These are phyloP conservation scores for Rhorus exstirpatorius DNA, from an alignment of 2,888 invertebrate species.

Conservation along the genomic window DNA sequence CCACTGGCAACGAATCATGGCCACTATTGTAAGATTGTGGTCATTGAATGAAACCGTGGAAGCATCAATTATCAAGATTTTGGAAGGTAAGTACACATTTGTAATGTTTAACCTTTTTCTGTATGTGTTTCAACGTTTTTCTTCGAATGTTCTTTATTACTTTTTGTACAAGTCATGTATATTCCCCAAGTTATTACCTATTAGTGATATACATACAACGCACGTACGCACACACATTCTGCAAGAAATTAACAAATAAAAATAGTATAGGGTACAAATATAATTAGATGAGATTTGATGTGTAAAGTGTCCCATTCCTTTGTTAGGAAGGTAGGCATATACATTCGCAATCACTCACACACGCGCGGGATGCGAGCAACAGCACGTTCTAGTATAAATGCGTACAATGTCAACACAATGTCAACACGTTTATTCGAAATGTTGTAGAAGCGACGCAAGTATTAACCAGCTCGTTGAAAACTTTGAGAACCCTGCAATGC, in stretches of 20 bases:
- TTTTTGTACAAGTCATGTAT: not conserved
- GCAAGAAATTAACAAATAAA: no score
- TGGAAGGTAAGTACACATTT: conserved; percentile 9
- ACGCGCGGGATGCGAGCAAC: no score
- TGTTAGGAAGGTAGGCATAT: conserved; percentile 5
- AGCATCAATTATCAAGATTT: not conserved
- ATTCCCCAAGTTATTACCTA: not conserved
- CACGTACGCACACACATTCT: no score
- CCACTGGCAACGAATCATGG: conserved; percentile 1
- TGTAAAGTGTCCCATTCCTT: conserved; percentile 1
- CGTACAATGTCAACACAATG: no score
- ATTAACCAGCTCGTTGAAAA: conserved; percentile 13
- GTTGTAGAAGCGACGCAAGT: no score
- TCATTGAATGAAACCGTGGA: conserved; percentile 3
- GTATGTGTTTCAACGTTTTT: not conserved
- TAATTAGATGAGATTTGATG: conserved; percentile 8
- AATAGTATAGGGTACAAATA: conserved; percentile 10
- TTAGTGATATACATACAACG: no score
- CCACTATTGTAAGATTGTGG: not conserved
- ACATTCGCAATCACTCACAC: conserved; percentile 3
- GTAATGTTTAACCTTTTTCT: conserved; percentile 11
- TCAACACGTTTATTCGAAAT: no score
- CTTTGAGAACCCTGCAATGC: conserved; percentile 2
- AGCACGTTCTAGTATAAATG: no score
- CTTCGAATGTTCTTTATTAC: not conserved